Base-by-base conservation (phyloP, 2,113 vertebrate genomes). In the Saimiri boliviensis region DNA sequence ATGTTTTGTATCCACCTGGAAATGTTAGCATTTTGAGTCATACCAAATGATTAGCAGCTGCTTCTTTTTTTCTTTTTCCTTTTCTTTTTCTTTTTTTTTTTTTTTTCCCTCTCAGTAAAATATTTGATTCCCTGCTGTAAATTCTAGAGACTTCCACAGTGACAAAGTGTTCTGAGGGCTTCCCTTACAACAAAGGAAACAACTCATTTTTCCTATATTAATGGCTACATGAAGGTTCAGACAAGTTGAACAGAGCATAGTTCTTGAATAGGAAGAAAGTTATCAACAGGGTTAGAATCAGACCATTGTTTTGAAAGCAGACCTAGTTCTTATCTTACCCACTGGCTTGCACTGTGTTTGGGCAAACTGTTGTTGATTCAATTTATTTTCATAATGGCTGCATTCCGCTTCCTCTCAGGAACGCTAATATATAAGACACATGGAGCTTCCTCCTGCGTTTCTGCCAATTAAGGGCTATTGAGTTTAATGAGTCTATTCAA, bases 401-500 rank as follows among this genome's bases (percentile, higher is more conserved):
- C 32, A 0, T 86, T 85, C 84, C 93, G 52, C n/a, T 90, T 40
- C 94, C 80, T 88, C 92, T 94, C 73, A 95, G 95, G 95, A 93
- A 80, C 80, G 87, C 32, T 88, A 89, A 93, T 95, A 71, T 71
- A 68, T 14, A 84, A 97, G 92, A 88, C 42, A 93, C 71, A 93
- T 19, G 54, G 89, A 90, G 60, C 81, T 92, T 95, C 88, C 58
- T 54, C 60, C 49, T 66, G 7, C 30, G 42, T 80, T 86, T 90
- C 92, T 94, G 60, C 87, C 84, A 83, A 83, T 98, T 97, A 97
- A 97, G 71, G 17, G 76, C 84, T 92, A 95, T 66, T 96, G 86
- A 95, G 71, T 85, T 95, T 97, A 97, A 98, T 97, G 90, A 96
- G 35, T 96, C 81, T 95, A 17, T 95, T 95, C 40, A 91, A 92